Conservation (phyloP, 2,888 invertebrate species). For the Drosophila testacea region DNA sequence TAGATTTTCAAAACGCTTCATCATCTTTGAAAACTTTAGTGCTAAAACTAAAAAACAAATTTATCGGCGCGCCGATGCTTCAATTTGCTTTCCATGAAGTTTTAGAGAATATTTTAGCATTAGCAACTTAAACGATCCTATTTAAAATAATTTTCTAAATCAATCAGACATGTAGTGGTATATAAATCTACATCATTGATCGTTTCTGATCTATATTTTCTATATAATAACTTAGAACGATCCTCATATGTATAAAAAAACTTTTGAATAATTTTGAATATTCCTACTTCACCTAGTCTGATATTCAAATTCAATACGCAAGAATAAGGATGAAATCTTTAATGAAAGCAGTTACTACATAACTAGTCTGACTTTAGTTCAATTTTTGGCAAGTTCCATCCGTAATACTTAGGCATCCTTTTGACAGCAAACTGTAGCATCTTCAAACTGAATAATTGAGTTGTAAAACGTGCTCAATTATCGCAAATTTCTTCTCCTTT, state of each 20-base stretch:
- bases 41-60: background rate
- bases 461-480: slow-evolving; percentile 55
- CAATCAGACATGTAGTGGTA: no score
- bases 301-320: background rate
- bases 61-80: slow-evolving; percentile 6
- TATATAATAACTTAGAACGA: no score
- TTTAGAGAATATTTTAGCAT: no score
- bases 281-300: background rate
- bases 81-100: slow-evolving; percentile 4
- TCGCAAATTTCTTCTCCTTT: slow-evolving; percentile 8
- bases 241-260: no score
- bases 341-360: background rate
- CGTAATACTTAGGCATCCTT: background rate
- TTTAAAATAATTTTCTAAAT: no score
- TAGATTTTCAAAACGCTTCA: background rate
- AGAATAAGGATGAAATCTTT: background rate
- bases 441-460: slow-evolving; percentile 51
- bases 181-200: no score
- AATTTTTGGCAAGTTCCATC: background rate
- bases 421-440: slow-evolving; percentile 5
- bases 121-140: no score
- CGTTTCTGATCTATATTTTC: no score
- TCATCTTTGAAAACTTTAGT: background rate
- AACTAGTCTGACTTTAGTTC: no score
- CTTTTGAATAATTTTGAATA: background rate